phyloP scores from a whole-genome alignment of 1,140 invertebrate genomes.

The Belonocnema kinseyi region DNA sequence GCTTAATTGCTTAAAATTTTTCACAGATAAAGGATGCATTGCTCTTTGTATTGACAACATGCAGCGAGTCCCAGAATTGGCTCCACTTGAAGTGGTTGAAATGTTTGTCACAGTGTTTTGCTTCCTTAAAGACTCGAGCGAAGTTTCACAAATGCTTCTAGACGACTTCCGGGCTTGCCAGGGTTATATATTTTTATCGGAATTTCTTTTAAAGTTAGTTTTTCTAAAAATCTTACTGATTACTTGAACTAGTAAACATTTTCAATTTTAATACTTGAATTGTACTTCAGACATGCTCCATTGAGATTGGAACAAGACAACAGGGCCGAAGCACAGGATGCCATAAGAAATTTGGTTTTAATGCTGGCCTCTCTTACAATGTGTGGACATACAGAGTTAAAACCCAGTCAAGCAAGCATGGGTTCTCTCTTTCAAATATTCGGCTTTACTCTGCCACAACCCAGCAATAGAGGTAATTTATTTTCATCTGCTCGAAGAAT shows the following conservation, averaged over 20 bases:
- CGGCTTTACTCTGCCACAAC: slow-evolving; percentile 93
- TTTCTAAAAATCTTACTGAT: neutral
- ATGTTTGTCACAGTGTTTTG: slow-evolving; percentile 99
- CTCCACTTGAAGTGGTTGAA: slow-evolving; percentile 96
- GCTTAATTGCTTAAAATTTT: slow-evolving; percentile 38
- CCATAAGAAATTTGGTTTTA: slow-evolving; percentile 92
- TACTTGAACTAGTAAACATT: no score
- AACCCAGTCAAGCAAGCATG: slow-evolving; percentile 88
- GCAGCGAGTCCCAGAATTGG: slow-evolving; percentile 93
- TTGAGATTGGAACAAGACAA: slow-evolving; percentile 85
- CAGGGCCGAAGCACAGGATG: slow-evolving; percentile 88
- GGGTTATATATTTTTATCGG: slow-evolving; percentile 95
- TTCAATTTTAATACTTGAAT: neutral
- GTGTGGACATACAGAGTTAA: slow-evolving; percentile 93
- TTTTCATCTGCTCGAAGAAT: neutral
- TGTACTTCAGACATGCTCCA: slow-evolving; percentile 67
- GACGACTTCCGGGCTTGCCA: slow-evolving; percentile 97
- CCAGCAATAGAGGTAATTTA: slow-evolving; percentile 86
- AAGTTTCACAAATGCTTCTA: slow-evolving; percentile 93
- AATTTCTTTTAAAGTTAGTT: slow-evolving; percentile 94
- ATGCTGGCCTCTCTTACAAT: slow-evolving; percentile 95
- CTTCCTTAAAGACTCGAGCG: slow-evolving; percentile 98
- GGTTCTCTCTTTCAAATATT: slow-evolving; percentile 95
- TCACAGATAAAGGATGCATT: slow-evolving; percentile 96
- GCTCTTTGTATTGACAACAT: slow-evolving; percentile 97